phyloP scores from a whole-genome alignment of 2,797 vertebrate species.

The Cottoperca gobio region DNA sequence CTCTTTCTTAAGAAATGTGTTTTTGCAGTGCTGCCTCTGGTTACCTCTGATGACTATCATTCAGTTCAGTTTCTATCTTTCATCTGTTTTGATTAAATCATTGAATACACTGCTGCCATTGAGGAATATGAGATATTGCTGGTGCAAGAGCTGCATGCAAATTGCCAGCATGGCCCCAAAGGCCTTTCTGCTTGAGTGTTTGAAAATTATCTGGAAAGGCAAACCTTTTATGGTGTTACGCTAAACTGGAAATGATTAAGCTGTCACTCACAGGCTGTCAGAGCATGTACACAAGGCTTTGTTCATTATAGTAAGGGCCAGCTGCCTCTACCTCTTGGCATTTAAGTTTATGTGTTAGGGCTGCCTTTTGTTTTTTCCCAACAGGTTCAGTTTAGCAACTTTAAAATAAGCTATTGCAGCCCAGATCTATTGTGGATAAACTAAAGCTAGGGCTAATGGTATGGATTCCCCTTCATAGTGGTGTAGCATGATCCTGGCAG shows the following conservation, averaged over 20 bases:
- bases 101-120: slow-evolving; percentile 39
- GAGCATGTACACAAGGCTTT: slow-evolving; percentile 40
- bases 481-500: slow-evolving; percentile 30
- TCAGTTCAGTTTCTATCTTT: slow-evolving; percentile 23
- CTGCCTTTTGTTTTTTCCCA: background rate
- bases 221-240: slow-evolving; percentile 57
- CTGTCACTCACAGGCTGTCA: slow-evolving; percentile 66
- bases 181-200: slow-evolving; percentile 52
- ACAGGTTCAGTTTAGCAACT: slow-evolving; percentile 25
- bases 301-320: slow-evolving; percentile 34
- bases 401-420: slow-evolving; percentile 35
- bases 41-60: slow-evolving; percentile 15
- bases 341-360: slow-evolving; percentile 33
- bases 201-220: slow-evolving; percentile 46
- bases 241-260: slow-evolving; percentile 61
- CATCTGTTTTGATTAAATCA: slow-evolving; percentile 43
- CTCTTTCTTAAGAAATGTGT: background rate
- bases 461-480: slow-evolving; percentile 17
- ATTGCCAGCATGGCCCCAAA: slow-evolving; percentile 32
- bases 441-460: slow-evolving; percentile 28
- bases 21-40: slow-evolving; percentile 12
- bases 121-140: slow-evolving; percentile 40
- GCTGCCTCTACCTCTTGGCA: slow-evolving; percentile 36
- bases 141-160: slow-evolving; percentile 50
- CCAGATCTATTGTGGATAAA: slow-evolving; percentile 14